These are phyloP conservation scores for Formicarius rufipectus DNA, from an alignment of 2,113 vertebrate species.

Conservation along the genomic window DNA sequence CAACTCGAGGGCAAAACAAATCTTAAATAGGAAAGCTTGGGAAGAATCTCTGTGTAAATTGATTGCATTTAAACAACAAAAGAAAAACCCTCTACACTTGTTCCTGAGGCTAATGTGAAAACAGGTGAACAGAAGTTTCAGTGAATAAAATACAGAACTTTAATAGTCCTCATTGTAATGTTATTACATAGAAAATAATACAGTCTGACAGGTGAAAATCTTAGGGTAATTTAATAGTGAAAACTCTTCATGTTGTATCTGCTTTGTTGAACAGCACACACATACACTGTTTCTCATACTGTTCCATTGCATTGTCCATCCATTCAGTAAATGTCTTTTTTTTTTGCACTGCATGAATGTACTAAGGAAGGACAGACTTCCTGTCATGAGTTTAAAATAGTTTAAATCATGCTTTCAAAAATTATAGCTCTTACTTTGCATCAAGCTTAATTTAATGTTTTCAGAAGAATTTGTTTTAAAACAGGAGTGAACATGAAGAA, in stretches of 20 bases:
- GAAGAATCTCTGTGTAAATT: background rate
- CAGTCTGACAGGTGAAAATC: background rate
- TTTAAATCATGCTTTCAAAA: constrained; percentile 38
- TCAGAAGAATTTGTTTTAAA: background rate
- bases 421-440: background rate
- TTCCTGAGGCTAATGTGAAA: background rate
- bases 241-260: constrained; percentile 39
- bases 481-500: background rate
- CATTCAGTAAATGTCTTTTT: constrained; percentile 61
- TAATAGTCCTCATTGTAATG: background rate
- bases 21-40: background rate
- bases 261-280: constrained; percentile 51
- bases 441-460: background rate
- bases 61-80: background rate
- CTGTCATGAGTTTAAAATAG: background rate
- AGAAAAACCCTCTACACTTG: background rate
- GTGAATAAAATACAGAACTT: background rate
- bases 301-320: constrained; percentile 68
- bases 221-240: background rate
- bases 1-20: background rate
- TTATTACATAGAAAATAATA: background rate
- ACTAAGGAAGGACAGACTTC: constrained; percentile 6
- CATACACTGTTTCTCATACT: constrained; percentile 56
- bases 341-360: constrained; percentile 50
- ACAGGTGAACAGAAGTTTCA: background rate